Conservation (phyloP, 1,140 invertebrate genomes). For the Adelges cooleyi region DNA sequence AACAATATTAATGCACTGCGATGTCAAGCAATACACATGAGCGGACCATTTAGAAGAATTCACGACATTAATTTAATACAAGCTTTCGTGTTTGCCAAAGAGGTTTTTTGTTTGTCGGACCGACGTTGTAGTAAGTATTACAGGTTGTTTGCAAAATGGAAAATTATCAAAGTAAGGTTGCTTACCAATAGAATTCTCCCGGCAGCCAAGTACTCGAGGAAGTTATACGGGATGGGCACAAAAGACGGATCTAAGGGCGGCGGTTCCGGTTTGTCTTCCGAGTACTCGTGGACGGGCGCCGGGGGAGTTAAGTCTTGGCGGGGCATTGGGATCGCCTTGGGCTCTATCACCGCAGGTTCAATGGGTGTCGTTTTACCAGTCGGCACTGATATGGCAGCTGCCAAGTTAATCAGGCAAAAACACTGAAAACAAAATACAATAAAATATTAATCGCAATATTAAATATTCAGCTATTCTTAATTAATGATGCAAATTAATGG, state of each 20-base stretch:
- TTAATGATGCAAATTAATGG: too few relatives aligned
- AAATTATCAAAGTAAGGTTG: background rate
- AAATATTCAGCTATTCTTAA: too few relatives aligned
- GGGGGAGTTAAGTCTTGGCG: constrained; percentile 14
- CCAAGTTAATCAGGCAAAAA: constrained; percentile 1
- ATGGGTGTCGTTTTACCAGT: constrained; percentile 34
- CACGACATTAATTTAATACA: too few relatives aligned
- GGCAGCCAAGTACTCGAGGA: constrained; percentile 32
- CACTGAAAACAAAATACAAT: background rate
- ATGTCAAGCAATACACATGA: too few relatives aligned
- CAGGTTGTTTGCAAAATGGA: too few relatives aligned
- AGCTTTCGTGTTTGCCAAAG: background rate
- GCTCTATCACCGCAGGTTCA: constrained; percentile 31
- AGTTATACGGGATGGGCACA: constrained; percentile 31
- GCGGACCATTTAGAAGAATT: too few relatives aligned
- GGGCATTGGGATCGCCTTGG: constrained; percentile 12
- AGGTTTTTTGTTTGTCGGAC: background rate
- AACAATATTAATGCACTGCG: too few relatives aligned
- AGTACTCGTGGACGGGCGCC: constrained; percentile 34
- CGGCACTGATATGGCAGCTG: constrained; percentile 32
- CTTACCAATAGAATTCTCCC: constrained; percentile 32
- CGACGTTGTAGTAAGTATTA: background rate
- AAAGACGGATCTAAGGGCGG: constrained; percentile 34
- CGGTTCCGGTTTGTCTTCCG: constrained; percentile 34
- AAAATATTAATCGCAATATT: too few relatives aligned